phyloP scores from a whole-genome alignment of 2,797 vertebrate species.

The Simalia tracyae region DNA sequence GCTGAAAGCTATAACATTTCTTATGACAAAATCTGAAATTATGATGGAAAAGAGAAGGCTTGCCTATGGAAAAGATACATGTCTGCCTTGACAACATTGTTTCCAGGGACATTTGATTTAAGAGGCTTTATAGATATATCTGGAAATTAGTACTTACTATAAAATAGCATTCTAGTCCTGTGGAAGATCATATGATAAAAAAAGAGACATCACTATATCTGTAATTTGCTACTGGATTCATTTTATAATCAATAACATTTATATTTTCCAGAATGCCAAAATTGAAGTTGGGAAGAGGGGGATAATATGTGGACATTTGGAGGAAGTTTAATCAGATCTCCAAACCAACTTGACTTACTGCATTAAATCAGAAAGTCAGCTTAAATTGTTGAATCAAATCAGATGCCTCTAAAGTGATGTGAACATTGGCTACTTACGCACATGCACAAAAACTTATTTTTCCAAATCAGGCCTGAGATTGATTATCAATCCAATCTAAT shows the following conservation, averaged over 20 bases:
- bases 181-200: conserved; percentile 4
- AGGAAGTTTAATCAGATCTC: not conserved
- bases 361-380: not conserved
- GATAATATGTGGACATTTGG: not conserved
- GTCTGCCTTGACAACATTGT: conserved; percentile 14
- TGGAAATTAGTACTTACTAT: conserved; percentile 15
- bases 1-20: conserved; percentile 41
- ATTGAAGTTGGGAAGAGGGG: not conserved
- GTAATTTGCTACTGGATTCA: not conserved
- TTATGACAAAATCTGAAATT: conserved; percentile 33
- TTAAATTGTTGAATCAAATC: not conserved
- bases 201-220: not conserved
- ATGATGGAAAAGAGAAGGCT: conserved; percentile 36
- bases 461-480: not conserved
- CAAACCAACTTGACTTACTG: not conserved
- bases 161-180: not conserved
- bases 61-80: conserved; percentile 27
- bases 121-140: conserved; percentile 18
- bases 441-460: not conserved
- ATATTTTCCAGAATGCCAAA: not conserved
- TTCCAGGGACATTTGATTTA: conserved; percentile 36
- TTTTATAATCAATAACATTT: not conserved
- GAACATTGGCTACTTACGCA: not conserved
- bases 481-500: not conserved
- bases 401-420: not conserved